Conservation (phyloP, 2,888 invertebrate species). For the Megalurothrips usitatus region DNA sequence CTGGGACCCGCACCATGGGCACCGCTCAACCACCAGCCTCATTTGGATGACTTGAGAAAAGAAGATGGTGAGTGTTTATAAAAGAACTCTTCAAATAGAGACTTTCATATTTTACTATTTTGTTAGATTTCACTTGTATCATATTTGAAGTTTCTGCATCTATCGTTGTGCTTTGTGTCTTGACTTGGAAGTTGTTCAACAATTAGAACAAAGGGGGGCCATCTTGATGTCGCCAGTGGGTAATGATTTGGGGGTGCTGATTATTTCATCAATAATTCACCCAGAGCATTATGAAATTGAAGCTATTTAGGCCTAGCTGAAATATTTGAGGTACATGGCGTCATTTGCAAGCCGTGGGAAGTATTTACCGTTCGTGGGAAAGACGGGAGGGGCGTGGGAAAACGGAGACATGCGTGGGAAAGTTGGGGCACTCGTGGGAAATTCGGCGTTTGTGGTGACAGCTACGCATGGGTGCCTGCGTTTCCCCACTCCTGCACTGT, state of each 20-base stretch:
- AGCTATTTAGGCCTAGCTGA: too few species aligned
- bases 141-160: background rate
- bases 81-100: too few species aligned
- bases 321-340: background rate
- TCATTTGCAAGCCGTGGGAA: background rate
- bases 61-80: conserved; percentile 35
- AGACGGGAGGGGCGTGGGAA: background rate
- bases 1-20: conserved; percentile 38
- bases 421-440: background rate
- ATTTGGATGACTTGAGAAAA: conserved; percentile 37
- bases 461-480: too few species aligned
- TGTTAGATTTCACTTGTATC: background rate
- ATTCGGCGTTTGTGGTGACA: background rate
- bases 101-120: background rate
- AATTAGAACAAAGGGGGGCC: too few species aligned
- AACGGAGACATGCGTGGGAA: background rate
- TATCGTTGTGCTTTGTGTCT: too few species aligned
- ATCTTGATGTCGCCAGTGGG: too few species aligned
- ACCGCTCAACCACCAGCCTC: conserved; percentile 37
- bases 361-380: background rate
- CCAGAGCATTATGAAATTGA: too few species aligned
- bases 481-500: too few species aligned
- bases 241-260: background rate
- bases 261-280: background rate
- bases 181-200: too few species aligned